phyloP scores from a whole-genome alignment of 2,888 invertebrate species.

The Cosmia pyralina region DNA sequence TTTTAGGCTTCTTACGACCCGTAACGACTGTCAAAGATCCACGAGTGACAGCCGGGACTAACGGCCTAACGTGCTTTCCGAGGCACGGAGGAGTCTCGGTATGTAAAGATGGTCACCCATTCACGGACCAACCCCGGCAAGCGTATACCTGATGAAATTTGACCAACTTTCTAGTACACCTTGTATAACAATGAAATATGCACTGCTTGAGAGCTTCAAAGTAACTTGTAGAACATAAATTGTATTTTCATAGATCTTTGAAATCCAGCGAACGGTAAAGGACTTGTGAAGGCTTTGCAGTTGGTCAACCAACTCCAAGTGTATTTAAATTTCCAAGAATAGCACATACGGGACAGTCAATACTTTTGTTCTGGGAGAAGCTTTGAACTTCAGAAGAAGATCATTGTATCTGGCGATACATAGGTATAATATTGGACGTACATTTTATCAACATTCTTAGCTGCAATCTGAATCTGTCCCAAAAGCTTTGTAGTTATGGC shows the following conservation, averaged over 20 bases:
- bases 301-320: conserved; percentile 9
- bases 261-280: conserved; percentile 1
- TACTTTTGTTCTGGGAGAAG: conserved; percentile 3
- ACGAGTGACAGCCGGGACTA: too few species aligned
- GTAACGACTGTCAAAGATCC: too few species aligned
- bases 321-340: conserved; percentile 9
- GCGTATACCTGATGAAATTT: too few species aligned
- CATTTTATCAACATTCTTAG: too few species aligned
- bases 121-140: too few species aligned
- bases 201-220: not conserved
- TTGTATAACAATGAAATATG: too few species aligned
- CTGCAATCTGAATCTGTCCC: not conserved
- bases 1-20: too few species aligned
- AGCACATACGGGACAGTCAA: not conserved
- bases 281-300: conserved; percentile 16
- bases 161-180: too few species aligned
- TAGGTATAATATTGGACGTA: too few species aligned
- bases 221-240: conserved; percentile 6
- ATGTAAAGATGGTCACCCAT: too few species aligned
- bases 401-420: not conserved
- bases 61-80: too few species aligned
- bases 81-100: too few species aligned
- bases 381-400: conserved; percentile 9
- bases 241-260: conserved; percentile 14
- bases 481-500: not conserved